Evolutionary conservation across 2,888 invertebrate species (phyloP).

Genomic region (Nysson spinosus): DNA sequence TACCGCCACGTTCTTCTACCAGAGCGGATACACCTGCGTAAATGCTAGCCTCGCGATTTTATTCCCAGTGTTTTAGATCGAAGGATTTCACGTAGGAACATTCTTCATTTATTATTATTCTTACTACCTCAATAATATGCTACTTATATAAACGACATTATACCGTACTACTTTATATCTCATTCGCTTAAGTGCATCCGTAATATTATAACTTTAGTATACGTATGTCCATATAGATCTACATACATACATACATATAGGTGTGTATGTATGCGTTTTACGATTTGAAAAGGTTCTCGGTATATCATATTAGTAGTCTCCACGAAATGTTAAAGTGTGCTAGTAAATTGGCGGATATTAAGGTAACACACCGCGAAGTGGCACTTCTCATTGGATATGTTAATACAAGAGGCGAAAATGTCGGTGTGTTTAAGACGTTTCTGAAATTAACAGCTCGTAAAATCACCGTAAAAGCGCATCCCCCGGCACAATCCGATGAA

Average conservation of each 20-base stretch:
- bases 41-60: conserved; percentile 15
- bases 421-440: conserved; percentile 23
- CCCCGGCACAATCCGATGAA: conserved; percentile 7
- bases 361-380: conserved; percentile 13
- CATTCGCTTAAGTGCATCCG: no score
- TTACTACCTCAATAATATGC: background rate
- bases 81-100: conserved; percentile 16
- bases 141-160: conserved; percentile 27
- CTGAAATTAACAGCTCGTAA: conserved; percentile 49
- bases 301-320: no score
- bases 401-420: conserved; percentile 24
- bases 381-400: conserved; percentile 39
- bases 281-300: no score
- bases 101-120: conserved; percentile 32
- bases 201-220: no score
- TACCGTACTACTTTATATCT: conserved; percentile 10
- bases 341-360: no score
- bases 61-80: conserved; percentile 14
- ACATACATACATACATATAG: no score
- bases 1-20: conserved; percentile 7
- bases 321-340: no score
- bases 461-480: conserved; percentile 28
- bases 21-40: conserved; percentile 37
- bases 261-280: no score
- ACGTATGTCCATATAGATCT: no score